phyloP scores from a whole-genome alignment of 2,797 vertebrate genomes.

The Sebastes iracundus region DNA sequence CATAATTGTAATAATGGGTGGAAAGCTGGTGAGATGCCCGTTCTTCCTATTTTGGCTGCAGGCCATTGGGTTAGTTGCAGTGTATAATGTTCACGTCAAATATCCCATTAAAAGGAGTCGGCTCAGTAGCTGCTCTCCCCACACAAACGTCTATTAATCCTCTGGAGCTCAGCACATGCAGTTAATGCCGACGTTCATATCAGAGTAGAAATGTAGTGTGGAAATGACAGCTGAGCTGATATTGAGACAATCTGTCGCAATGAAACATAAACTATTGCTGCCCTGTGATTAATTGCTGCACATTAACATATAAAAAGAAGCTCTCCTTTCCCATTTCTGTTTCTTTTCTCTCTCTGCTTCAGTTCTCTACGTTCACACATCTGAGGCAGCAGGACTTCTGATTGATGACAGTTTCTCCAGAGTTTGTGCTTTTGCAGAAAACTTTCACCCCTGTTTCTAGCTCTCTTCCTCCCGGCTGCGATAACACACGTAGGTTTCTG shows the following conservation, averaged over 20 bases:
- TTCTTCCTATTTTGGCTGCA: conserved; percentile 17
- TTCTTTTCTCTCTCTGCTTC: not conserved
- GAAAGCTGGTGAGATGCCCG: conserved; percentile 32
- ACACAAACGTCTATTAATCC: not conserved
- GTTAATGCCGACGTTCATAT: not conserved
- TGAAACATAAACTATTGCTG: not conserved
- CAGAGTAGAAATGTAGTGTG: not conserved
- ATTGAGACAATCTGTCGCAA: not conserved
- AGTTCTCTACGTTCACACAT: not conserved
- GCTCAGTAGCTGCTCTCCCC: not conserved
- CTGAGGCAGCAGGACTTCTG: not conserved
- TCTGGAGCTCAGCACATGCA: not conserved
- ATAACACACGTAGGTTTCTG: conserved; percentile 19
- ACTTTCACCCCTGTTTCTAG: conserved; percentile 3
- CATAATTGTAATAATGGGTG: conserved; percentile 60
- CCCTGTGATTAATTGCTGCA: not conserved
- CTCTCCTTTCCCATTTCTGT: not conserved
- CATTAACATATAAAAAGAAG: not conserved
- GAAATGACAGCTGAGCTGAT: not conserved
- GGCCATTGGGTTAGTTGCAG: conserved; percentile 10
- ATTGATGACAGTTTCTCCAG: conserved; percentile 29
- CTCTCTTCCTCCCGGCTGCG: not conserved
- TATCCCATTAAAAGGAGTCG: conserved; percentile 8
- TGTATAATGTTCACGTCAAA: not conserved
- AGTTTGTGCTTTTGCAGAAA: conserved; percentile 2